phyloP scores from a whole-genome alignment of 2,113 vertebrate genomes.

The Sphaerodactylus townsendi region DNA sequence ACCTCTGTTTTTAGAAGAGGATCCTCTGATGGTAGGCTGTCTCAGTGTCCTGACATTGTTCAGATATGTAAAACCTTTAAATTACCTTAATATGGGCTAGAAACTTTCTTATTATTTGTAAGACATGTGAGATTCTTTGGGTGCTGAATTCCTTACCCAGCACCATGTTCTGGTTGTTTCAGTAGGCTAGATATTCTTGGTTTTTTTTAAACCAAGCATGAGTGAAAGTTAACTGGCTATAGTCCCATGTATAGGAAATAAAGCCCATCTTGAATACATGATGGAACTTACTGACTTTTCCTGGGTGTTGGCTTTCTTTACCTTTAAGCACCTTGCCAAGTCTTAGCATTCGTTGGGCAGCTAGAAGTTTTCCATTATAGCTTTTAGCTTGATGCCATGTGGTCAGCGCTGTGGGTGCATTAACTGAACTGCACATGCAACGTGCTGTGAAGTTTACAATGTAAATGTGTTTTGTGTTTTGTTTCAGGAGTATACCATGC shows the following conservation, averaged over 20 bases:
- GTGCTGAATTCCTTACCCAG: background rate
- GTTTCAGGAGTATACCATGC: conserved; percentile 94
- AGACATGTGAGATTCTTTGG: background rate
- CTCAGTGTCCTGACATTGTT: background rate
- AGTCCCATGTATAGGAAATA: background rate
- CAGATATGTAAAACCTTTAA: background rate
- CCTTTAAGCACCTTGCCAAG: background rate
- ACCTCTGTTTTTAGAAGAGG: too few species aligned
- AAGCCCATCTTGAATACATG: background rate
- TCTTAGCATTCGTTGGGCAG: background rate
- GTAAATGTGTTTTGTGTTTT: conserved; percentile 27
- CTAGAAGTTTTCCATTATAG: background rate
- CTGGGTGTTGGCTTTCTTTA: background rate
- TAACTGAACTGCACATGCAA: background rate
- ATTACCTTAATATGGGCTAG: background rate
- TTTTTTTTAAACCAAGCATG: background rate
- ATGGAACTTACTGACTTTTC: background rate
- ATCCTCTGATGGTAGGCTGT: too few species aligned
- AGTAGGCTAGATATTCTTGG: background rate
- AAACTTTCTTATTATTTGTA: background rate
- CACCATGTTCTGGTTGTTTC: background rate
- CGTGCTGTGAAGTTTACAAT: background rate
- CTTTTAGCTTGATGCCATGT: background rate
- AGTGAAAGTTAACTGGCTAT: too few species aligned
- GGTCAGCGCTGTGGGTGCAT: background rate